Evolutionary conservation across 2,888 invertebrate genomes (phyloP), one percentile per base, ranked within the genome.

Genomic region (Morpho achilles): DNA sequence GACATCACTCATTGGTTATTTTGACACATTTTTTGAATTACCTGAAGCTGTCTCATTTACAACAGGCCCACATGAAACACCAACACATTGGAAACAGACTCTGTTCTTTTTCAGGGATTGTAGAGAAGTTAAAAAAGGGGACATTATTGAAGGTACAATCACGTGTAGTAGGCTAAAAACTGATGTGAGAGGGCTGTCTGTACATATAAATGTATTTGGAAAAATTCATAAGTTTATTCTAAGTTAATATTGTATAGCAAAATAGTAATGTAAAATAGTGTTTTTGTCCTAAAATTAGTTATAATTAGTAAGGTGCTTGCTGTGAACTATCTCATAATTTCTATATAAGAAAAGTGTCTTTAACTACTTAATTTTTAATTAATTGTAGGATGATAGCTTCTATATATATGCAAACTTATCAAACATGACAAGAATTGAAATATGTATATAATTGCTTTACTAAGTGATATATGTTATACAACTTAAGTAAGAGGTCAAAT

Each of bases 51-150:
- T 96, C 7, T 83, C 90, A 4, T 94, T 98, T 71, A 94, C 95
- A 53, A 98, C 98, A 0, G 94, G 96, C 1, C 98, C 98, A 3
- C 86, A 92, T 45, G 85, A 91, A 0, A 91, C 92, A 0, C 90
- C 93, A 23, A 98, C 98, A 0, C 98, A 98, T 89, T 98, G 98
- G 98, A 97, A 98, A 76, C 98, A 98, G 81, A 97, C 97, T 0
- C 92, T 97, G 1, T 97, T 98, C 80, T 95, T 96, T 73, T 90
- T 98, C 9, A 94, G 93, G 63, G 92, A 95, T 67, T 94, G 95
- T 42, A 91, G 95, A 50, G 79, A 92, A 51, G 93, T 97, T 0
- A 93, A 93, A 65, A 84, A 93, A 82, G 96, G 95, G 80, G 91
- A 92, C 62, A 54, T 87, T 5, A 76, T 93, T 42, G 75, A 86